Conservation (phyloP, 2,113 vertebrate genomes). For the Gila orcuttii region DNA sequence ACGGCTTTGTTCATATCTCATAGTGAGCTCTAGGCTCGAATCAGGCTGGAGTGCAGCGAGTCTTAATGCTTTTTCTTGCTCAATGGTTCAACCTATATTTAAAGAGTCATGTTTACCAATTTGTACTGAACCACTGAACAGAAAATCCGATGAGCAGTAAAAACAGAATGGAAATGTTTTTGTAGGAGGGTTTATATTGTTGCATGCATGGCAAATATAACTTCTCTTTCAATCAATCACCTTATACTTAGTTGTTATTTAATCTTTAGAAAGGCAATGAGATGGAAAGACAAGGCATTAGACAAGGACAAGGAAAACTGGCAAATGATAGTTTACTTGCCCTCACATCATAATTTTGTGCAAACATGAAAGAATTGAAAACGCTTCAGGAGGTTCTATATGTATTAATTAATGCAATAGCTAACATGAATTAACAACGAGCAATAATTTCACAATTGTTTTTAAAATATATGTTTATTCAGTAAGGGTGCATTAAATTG, state of each 20-base stretch:
- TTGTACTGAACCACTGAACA: slow-evolving; percentile 25
- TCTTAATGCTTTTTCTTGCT: slow-evolving; percentile 25
- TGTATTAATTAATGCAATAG: not conserved
- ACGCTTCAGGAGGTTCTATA: not conserved
- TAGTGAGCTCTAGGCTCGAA: slow-evolving; percentile 1
- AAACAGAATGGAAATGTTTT: slow-evolving; percentile 15
- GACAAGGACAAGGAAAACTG: not conserved
- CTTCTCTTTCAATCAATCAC: slow-evolving; percentile 18
- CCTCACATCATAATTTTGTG: not conserved
- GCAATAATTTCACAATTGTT: not conserved
- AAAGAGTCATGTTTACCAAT: slow-evolving; percentile 14
- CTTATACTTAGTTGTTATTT: not conserved
- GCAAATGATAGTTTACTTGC: not conserved
- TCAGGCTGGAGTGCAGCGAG: not conserved
- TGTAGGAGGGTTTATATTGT: slow-evolving; percentile 3
- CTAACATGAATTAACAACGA: not conserved
- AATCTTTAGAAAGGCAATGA: slow-evolving; percentile 7
- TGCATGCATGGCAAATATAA: not conserved
- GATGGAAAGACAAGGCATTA: slow-evolving; percentile 6
- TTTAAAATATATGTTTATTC: not conserved
- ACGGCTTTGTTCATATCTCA: slow-evolving; percentile 61
- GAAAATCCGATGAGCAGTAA: not conserved
- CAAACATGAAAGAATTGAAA: not conserved
- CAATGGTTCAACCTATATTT: slow-evolving; percentile 4
- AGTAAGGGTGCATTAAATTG: not conserved